Percentiles rank a stretch among this genome's conserved stretches.
phyloP scores from a whole-genome alignment of 2,113 vertebrate species.

The Propithecus coquereli region DNA sequence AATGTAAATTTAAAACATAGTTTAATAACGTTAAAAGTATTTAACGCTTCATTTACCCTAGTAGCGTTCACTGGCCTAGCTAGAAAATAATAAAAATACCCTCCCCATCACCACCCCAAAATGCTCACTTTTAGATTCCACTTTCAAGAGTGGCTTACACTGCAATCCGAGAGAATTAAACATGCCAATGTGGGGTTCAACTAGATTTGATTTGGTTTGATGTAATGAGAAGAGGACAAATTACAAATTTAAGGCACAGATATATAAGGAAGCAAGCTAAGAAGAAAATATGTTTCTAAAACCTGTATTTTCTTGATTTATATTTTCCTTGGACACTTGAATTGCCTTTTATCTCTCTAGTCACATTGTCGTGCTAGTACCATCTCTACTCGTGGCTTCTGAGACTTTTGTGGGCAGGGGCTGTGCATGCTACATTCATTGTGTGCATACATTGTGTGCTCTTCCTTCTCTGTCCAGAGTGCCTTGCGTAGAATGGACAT shows the following conservation, averaged over 20 bases:
- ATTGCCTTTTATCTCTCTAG: background rate
- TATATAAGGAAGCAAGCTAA: background rate
- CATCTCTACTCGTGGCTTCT: background rate
- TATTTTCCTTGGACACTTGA: background rate
- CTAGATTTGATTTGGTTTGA: background rate
- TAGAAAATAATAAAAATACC: background rate
- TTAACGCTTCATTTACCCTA: constrained; percentile 75
- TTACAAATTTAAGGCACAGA: constrained; percentile 1
- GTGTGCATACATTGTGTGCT: background rate
- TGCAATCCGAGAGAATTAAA: constrained; percentile 54
- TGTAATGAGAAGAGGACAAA: background rate
- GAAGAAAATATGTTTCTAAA: background rate
- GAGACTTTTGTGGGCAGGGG: background rate
- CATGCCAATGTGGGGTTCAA: background rate
- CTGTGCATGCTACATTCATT: background rate
- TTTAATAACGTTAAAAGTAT: constrained; percentile 68
- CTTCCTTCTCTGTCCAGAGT: background rate
- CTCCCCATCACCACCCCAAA: background rate
- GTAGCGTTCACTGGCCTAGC: constrained; percentile 38
- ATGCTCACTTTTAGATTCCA: constrained; percentile 59
- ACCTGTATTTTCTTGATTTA: background rate
- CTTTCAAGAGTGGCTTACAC: constrained; percentile 44
- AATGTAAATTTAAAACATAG: constrained; percentile 53
- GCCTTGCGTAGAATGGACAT: background rate
- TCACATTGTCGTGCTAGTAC: background rate